A percentile compares a stretch with the other conserved stretches of the same genome.
These are phyloP conservation scores for Amazona guildingii DNA, from an alignment of 2,113 vertebrate genomes.

Conservation along the genomic window DNA sequence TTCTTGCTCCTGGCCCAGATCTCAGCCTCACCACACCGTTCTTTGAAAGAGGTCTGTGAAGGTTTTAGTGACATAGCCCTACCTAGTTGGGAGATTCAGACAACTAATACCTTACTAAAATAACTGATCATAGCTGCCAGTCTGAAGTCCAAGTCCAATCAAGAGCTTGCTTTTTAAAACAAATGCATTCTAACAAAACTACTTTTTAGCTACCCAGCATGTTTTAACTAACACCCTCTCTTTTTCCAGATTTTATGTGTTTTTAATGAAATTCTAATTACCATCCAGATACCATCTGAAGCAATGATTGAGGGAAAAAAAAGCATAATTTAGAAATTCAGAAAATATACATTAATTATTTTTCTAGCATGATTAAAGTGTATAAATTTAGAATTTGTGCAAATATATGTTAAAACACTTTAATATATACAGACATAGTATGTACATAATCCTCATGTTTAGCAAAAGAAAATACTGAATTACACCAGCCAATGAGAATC, in stretches of 20 bases:
- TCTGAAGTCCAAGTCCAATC: not conserved
- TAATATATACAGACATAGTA: not conserved
- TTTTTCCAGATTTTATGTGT: not conserved
- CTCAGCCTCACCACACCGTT: not conserved
- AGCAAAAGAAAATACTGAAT: not conserved
- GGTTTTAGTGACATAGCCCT: not conserved
- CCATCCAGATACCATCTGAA: not conserved
- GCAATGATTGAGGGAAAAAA: slow-evolving; percentile 11
- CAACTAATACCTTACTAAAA: not conserved
- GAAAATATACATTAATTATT: slow-evolving; percentile 44
- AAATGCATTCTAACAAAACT: not conserved
- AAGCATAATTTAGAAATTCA: not conserved
- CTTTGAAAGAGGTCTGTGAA: not conserved
- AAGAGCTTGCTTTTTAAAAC: not conserved
- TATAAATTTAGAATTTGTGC: not conserved
- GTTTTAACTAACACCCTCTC: not conserved
- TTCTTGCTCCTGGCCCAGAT: not conserved
- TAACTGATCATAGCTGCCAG: not conserved
- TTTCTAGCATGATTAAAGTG: not conserved
- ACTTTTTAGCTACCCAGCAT: not conserved
- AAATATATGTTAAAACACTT: slow-evolving; percentile 24
- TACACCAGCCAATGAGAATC: not conserved
- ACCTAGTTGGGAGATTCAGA: not conserved
- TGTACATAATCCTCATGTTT: not conserved
- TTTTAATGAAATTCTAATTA: slow-evolving; percentile 31